phyloP scores from a whole-genome alignment of 2,888 invertebrate species.

The Tolmerus cingulatus region DNA sequence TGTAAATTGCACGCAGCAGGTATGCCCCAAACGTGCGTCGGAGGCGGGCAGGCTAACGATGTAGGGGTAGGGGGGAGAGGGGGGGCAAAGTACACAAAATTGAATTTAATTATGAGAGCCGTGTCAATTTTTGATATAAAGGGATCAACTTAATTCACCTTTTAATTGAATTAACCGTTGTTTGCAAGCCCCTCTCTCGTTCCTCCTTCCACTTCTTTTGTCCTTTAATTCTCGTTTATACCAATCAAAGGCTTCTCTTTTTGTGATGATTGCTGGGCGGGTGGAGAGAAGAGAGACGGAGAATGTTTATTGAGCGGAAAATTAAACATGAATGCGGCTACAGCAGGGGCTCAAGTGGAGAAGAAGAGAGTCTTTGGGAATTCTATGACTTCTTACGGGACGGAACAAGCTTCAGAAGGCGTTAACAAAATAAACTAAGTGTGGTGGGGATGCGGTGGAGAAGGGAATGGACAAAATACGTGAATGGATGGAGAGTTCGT shows the following conservation, averaged over 20 bases:
- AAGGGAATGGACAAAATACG: background rate
- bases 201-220: too few relatives aligned
- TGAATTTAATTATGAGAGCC: conserved; percentile 23
- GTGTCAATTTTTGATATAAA: background rate
- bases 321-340: background rate
- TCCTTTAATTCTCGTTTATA: background rate
- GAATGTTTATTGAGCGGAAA: background rate
- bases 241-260: background rate
- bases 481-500: too few relatives aligned
- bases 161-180: conserved; percentile 4
- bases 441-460: background rate
- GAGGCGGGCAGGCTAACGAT: too few relatives aligned
- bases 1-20: conserved; percentile 16
- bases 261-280: background rate
- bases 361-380: too few relatives aligned
- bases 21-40: background rate
- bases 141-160: background rate
- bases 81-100: background rate
- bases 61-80: too few relatives aligned
- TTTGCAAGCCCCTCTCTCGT: background rate
- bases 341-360: too few relatives aligned
- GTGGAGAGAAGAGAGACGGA: background rate
- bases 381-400: background rate
- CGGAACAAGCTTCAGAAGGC: background rate
- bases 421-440: background rate